Base-by-base conservation (phyloP, 2,113 vertebrate species). In the Andinoacara biseriatus region DNA sequence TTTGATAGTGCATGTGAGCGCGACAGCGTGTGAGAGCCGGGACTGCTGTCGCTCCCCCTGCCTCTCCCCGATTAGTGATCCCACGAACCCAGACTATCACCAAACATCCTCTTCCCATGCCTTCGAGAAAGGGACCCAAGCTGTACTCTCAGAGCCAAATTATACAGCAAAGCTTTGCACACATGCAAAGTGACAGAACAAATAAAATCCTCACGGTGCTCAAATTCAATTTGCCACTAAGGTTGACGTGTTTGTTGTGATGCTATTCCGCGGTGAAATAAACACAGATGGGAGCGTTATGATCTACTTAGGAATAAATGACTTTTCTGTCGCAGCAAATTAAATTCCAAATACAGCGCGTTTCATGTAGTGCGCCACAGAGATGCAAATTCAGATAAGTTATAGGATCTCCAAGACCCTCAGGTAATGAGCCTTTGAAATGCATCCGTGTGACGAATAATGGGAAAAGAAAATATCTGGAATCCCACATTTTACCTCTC, bases 241-340 rank as follows among this genome's bases (percentile, higher is more conserved):
- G 62, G 58, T 10, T 29, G 18, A 49, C 24, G 75, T 26, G 62
- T 82, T 89, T 78, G 81, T 57, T 7, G 77, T 11, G 67, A 80
- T 82, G 74, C 60, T 80, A 86, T 74, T 49, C 74, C 35, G 3
- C 62, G 35, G 76, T 74, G 83, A 85, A 76, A 80, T 78, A 76
- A 90, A 86, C 83, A 78, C 58, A 69, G 77, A 86, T n/a, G 76
- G 83, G 58, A 40, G 76, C 61, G 82, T 91, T 74, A 61, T 59
- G 72, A 91, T 77, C 84, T 46, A 18, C 62, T 58, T 31, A 13
- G 69, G 58, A 62, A 83, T 58, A 79, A 83, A 89, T 31, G 7
- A 72, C 67, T 61, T 72, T 54, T 75, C 57, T 61, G 78, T 85
- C 5, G 4, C 88, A 86, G 85, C 86, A 90, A 91, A 89, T 86